Base-by-base conservation (phyloP, 2,888 invertebrate genomes). In the Megalurothrips usitatus region DNA sequence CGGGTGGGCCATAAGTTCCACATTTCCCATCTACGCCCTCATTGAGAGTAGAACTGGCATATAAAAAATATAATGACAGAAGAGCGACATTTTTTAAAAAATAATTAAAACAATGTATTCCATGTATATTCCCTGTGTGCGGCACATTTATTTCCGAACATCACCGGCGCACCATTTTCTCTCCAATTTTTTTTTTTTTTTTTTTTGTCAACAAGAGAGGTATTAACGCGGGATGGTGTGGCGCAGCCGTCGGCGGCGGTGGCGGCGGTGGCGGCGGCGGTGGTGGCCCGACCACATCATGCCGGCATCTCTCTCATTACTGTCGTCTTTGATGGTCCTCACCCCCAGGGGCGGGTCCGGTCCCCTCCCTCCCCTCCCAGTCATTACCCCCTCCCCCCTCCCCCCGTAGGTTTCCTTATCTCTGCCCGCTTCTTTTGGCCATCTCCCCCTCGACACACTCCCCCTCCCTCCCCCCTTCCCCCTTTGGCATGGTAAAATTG, bases 251-350 rank as follows among this genome's bases (percentile, higher is more conserved):
- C n/a, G n/a, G n/a, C n/a, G 34, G 34, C 34, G 34, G 34, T 43
- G 6, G 34, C 34, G 6, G n/a, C n/a, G n/a, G n/a, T n/a, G 34
- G 34, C 34, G 34, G 34, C 6, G 6, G 34, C 34, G 34, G 58
- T 14, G 58, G 17, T 19, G 58, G 14, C 58, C 58, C 11, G 14
- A 58, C 58, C 58, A 58, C 58, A 58, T 10, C 58, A 58, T 19
- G 58, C 58, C 58, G 58, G 8, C 68, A 68, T 68, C 68, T 68
- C 68, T 26, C 68, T 68, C 68, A 75, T 75, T 75, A 75, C 68
- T 75, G 68, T 23, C 68, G 68, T 75, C 68, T 75, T 75, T 75
- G 68, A 75, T 75, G 68, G 23, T 75, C 68, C 68, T 12, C 68
- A 26, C 68, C 68, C 68, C 68, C 68, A n/a, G 58, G 19, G n/a